phyloP scores from a whole-genome alignment of 1,140 invertebrate genomes.

The Babylonia areolata region DNA sequence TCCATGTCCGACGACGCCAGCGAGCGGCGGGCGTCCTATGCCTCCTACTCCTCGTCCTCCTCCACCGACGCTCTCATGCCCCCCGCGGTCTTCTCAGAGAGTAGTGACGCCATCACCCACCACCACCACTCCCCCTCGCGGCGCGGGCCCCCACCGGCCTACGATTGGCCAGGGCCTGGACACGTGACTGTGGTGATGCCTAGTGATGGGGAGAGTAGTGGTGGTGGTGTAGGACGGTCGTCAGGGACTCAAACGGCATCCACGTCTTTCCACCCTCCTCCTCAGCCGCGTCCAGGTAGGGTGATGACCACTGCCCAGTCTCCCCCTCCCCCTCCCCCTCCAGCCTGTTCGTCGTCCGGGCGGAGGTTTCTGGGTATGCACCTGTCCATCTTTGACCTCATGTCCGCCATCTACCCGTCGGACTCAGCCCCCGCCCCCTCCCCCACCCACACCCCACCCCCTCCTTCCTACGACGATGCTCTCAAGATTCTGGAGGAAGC shows the following conservation, averaged over 20 bases:
- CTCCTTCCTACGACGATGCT: constrained; percentile 31
- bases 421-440: not conserved
- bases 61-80: constrained; percentile 6
- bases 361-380: constrained; percentile 35
- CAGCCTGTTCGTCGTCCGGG: not conserved
- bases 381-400: constrained; percentile 33
- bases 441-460: constrained; percentile 33
- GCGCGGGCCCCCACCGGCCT: constrained; percentile 18
- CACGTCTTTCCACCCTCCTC: not conserved
- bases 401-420: constrained; percentile 24
- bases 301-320: not conserved
- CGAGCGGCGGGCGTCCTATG: not conserved
- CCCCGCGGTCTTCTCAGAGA: not conserved
- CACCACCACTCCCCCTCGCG: too few species aligned
- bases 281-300: not conserved
- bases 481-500: constrained; percentile 30
- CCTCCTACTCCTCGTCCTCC: not conserved
- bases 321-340: not conserved
- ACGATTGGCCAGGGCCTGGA: constrained; percentile 7
- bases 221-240: not conserved
- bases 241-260: not conserved
- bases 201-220: not conserved
- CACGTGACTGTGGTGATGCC: constrained; percentile 9
- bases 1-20: not conserved
- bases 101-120: constrained; percentile 18